Percentiles rank a stretch among this genome's conserved stretches.
phyloP scores from a whole-genome alignment of 2,797 vertebrate genomes.

The Petrocephalus sullivani region DNA sequence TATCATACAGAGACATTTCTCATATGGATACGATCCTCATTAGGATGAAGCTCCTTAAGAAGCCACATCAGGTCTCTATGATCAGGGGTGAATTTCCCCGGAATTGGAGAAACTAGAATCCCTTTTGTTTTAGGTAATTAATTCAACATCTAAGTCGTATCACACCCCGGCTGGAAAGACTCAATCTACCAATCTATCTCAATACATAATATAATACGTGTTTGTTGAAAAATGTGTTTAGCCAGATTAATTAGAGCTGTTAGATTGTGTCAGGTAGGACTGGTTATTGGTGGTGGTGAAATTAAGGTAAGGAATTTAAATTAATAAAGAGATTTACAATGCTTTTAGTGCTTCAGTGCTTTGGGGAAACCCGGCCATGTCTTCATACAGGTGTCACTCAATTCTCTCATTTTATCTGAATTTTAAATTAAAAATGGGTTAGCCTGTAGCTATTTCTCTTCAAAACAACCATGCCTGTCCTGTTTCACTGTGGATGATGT shows the following conservation, averaged over 20 bases:
- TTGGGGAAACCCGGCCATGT: not conserved
- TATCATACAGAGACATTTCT: not conserved
- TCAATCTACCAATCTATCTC: not conserved
- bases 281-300: too few species aligned
- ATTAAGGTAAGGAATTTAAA: too few species aligned
- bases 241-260: not conserved
- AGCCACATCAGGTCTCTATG: not conserved
- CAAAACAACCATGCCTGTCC: not conserved
- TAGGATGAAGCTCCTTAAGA: not conserved
- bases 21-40: not conserved
- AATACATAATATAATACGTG: not conserved
- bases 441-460: not conserved
- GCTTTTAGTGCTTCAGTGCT: not conserved
- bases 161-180: not conserved
- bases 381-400: not conserved
- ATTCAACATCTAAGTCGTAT: not conserved
- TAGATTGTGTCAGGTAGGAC: not conserved
- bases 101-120: not conserved
- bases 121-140: not conserved
- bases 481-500: not conserved
- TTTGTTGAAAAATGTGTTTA: not conserved
- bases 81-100: not conserved
- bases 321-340: not conserved
- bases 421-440: not conserved
- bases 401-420: not conserved